Evolutionary conservation across 1,140 invertebrate genomes (phyloP), one percentile per base, ranked within the genome.

Genomic region (Aphelinus certus): DNA sequence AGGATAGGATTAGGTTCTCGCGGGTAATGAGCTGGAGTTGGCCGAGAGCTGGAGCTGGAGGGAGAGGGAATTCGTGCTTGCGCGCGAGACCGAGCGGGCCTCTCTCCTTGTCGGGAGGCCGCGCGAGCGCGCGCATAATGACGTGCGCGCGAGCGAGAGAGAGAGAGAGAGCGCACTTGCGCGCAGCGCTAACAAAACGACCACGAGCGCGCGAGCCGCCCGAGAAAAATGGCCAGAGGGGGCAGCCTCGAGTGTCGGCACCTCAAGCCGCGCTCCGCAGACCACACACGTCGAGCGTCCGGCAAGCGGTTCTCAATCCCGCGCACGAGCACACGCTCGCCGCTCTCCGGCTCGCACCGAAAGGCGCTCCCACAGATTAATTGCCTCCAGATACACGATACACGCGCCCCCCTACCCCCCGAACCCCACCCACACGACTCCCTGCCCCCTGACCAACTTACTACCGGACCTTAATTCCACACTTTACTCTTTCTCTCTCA

Each of bases 221-320:
- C 26, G 55, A 78, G 75, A 75, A 80, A 71, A 48, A 78, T 67
- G 78, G 73, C 75, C 66, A 72, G 79, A 76, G 80, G 81, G 83
- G 79, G 82, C 81, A 81, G 79, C 82, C 80, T 85, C 84, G 85
- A 87, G 87, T 88, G 87, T 88, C 87, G 87, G 87, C 87, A 87
- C 86, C 85, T 88, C 83, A 26, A 26, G 85, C 85, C 85, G 84
- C 84, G 77, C 83, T 26, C n/a, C 3, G n/a, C 66, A 83, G 87
- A 88, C 87, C 87, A 88, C 87, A 88, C 87, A 88, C 87, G 85
- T 88, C 81, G 87, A 26, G 26, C 26, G 26, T 83, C 78, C 26
- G 26, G 26, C 6, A 51, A 84, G 83, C 71, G 87, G 82, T 79
- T 87, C 87, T 86, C 87, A 88, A 86, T 79, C 73, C 26, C 56